Evolutionary conservation across 2,113 vertebrate species (phyloP), one percentile per base, ranked within the genome.

Genomic region (Pachypanchax playfairii): DNA sequence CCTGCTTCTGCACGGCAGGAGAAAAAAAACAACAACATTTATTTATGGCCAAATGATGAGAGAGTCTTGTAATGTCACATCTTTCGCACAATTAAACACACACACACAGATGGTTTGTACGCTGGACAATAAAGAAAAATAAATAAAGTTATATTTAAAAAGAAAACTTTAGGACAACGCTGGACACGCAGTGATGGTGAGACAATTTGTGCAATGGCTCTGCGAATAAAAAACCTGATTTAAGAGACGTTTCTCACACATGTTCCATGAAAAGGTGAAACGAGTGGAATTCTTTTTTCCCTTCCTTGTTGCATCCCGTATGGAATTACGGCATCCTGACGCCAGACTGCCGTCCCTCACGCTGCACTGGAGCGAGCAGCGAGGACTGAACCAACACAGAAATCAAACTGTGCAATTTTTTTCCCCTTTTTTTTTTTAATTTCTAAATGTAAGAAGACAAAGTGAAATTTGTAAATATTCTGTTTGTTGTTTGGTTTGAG

Each of bases 401-500:
- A 84, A 83, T 87, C 79, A 87, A 88, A 90, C 86, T 91, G 90
- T 90, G 91, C 79, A 88, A 90, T 91, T 90, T 29, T 29, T 53
- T 52, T 35, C n/a, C n/a, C n/a, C 24, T 36, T 54, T 38, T 31
- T 90, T 51, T 20, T 52, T 52, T 35, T 21, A 21, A 33, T 53
- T 56, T 91, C n/a, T 88, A 82, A 85, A 74, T 90, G 85, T 92
- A 89, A 79, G 81, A 90, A 77, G 87, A 87, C 77, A 88, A 88
- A 82, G 71, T 87, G 85, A 71, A 89, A 90, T 92, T 91, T 93
- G 92, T 93, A 93, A 92, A 93, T 93, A 93, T 91, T 91, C 79
- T 88, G 88, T 92, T 89, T 80, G 82, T 92, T 26, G 89, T 91
- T 92, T 90, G 88, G 88, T 89, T 91, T 78, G 85, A 89, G 69